Percentiles rank a stretch among this genome's conserved stretches.
phyloP scores from a whole-genome alignment of 2,888 invertebrate species.

The Tetheella fluctuosa region DNA sequence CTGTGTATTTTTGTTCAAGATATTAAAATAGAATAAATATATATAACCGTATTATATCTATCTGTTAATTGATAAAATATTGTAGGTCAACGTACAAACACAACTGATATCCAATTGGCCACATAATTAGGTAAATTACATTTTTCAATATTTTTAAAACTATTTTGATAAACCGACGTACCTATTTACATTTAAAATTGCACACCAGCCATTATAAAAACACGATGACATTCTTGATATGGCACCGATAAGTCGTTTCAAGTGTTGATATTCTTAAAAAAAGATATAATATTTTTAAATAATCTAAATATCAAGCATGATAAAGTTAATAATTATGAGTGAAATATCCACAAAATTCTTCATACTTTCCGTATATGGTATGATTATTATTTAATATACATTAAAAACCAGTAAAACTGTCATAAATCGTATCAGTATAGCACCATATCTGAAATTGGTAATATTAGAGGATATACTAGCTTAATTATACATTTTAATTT shows the following conservation, averaged over 20 bases:
- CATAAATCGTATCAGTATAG: not conserved
- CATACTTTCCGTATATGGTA: not conserved
- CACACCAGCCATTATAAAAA: not conserved
- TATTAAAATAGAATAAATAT: too few species aligned
- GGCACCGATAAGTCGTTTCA: not conserved
- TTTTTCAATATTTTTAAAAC: too few species aligned
- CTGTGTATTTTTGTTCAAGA: too few species aligned
- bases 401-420: not conserved
- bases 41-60: not conserved
- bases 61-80: not conserved
- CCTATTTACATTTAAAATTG: too few species aligned
- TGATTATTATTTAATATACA: not conserved
- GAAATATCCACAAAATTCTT: not conserved
- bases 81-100: not conserved
- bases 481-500: not conserved
- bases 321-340: not conserved
- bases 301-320: not conserved
- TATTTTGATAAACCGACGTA: too few species aligned
- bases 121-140: not conserved
- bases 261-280: not conserved
- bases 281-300: not conserved
- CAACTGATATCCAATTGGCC: not conserved
- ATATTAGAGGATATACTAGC: not conserved
- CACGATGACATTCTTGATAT: not conserved
- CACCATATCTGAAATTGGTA: not conserved